Base-by-base conservation (phyloP, 2,888 invertebrate genomes). In the Coenonympha glycerion region DNA sequence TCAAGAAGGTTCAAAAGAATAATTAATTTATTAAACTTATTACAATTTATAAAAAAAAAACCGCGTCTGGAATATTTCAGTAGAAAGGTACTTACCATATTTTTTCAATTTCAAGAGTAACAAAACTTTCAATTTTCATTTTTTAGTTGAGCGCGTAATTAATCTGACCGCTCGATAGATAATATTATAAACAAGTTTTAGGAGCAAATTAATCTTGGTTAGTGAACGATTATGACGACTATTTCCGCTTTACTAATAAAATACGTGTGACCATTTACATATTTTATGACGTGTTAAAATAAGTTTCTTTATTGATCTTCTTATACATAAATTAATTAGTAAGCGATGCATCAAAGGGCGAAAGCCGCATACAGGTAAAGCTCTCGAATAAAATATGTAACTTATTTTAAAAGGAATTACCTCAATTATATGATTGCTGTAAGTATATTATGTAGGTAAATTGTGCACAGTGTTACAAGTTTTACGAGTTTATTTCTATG, bases 211-310 rank as follows among this genome's bases (percentile, higher is more conserved):
- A 34, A 22, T 24, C 34, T 45, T 30, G 34, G 45, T 24, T 16
- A 34, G 42, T 37, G 19, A n/a, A 19, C 30, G 49, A 49, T 49
- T 28, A 46, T 46, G 36, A 37, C 46, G 28, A 28, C 11, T 18
- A 37, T 37, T 46, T 46, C 46, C 46, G 46, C 28, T 46, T 46
- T 45, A 39, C 40, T 44, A 42, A 48, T 53, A 49, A 49, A 53
- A 44, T 49, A 48, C 21, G 40, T 30, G 24, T 21, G 39, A 26
- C 22, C 26, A 48, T 52, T 49, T 45, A 52, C 48, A 49, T 53
- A 40, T 48, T 40, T 53, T 49, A 41, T 40, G 34, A 26, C 39
- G 33, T 44, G 47, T 48, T 42, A 44, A 45, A 52, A 48, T 39
- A 37, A 44, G 31, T 42, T 37, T 36, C 22, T 37, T 15, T 15